phyloP scores from a whole-genome alignment of 1,140 invertebrate species.

The Orussus abietinus region DNA sequence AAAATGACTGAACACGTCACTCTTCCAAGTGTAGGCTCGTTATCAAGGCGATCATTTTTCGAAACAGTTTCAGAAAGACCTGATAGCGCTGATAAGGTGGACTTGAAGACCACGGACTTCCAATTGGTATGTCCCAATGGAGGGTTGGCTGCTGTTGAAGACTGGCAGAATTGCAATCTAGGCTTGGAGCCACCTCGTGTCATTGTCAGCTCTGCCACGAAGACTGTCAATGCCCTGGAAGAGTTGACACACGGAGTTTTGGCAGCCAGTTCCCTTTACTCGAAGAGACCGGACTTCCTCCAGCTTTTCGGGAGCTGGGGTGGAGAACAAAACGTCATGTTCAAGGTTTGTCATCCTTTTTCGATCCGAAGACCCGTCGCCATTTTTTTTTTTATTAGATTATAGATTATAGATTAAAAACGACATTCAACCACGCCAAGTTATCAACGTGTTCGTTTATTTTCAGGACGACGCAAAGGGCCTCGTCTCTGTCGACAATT shows the following conservation, averaged over 20 bases:
- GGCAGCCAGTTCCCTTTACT: slow-evolving; percentile 42
- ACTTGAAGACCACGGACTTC: slow-evolving; percentile 60
- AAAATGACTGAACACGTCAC: no score
- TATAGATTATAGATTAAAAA: no score
- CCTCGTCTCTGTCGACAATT: slow-evolving; percentile 28
- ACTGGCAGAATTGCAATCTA: slow-evolving; percentile 61
- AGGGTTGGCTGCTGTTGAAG: slow-evolving; percentile 47
- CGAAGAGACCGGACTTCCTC: slow-evolving; percentile 49
- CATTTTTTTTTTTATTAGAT: no score
- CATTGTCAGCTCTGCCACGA: slow-evolving; percentile 50
- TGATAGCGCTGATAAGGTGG: no score
- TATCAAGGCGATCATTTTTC: no score
- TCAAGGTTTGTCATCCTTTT: slow-evolving; percentile 55
- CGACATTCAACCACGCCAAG: no score
- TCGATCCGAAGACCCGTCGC: no score
- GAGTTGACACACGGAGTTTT: slow-evolving; percentile 53
- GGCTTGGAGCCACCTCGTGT: slow-evolving; percentile 60
- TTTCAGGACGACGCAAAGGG: slow-evolving; percentile 31
- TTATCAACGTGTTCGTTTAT: slow-evolving; percentile 36
- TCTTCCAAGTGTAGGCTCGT: no score
- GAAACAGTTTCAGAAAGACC: no score
- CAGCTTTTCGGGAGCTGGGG: slow-evolving; percentile 53
- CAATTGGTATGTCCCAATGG: slow-evolving; percentile 67
- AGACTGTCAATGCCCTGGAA: slow-evolving; percentile 44
- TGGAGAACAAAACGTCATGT: slow-evolving; percentile 51